Evolutionary conservation across 1,140 invertebrate species (phyloP), one percentile per base, ranked within the genome.

Genomic region (Galendromus occidentalis): DNA sequence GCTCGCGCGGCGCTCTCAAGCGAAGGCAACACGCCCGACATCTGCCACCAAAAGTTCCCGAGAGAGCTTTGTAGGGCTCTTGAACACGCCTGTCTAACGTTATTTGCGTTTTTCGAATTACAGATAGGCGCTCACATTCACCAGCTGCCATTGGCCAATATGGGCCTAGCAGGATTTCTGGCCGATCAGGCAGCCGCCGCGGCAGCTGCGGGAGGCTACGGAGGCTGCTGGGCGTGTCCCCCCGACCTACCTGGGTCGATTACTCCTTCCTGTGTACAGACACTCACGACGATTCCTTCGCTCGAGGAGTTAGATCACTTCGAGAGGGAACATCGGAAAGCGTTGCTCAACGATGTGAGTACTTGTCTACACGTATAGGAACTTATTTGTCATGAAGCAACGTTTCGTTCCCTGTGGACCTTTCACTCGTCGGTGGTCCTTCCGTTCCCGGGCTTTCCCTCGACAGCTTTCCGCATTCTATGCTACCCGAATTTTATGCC

Each of bases 271-370:
- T 59, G 51, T 59, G 51, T 59, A 25, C 51, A 59, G 51, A 59
- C 51, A 33, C 51, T 59, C 12, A 33, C 51, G 14, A 59, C 51
- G 51, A 59, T 59, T 33, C 51, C 51, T 33, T 59, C 51, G 22
- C 51, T 59, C 51, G 51, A 59, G 51, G 51, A 59, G 22, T 33
- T 59, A 25, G 51, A 59, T 59, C 51, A 59, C 51, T 59, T 59
- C 22, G 51, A 59, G 22, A 25, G 14, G 22, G 51, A 59, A 25
- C 25, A 14, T 25, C 51, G 51, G 14, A 59, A 59, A 59, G 51
- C 51, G 51, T 25, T 59, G 51, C 51, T 59, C 51, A 59, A 59
- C 51, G 51, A 59, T 9, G 51, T 59, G 22, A 59, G 51, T 59
- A 47, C 28, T 47, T 17, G 45, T 22, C 7, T 47, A 14, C 5